phyloP scores from a whole-genome alignment of 2,113 vertebrate genomes.

The Gnathonemus echidnorhynchus region DNA sequence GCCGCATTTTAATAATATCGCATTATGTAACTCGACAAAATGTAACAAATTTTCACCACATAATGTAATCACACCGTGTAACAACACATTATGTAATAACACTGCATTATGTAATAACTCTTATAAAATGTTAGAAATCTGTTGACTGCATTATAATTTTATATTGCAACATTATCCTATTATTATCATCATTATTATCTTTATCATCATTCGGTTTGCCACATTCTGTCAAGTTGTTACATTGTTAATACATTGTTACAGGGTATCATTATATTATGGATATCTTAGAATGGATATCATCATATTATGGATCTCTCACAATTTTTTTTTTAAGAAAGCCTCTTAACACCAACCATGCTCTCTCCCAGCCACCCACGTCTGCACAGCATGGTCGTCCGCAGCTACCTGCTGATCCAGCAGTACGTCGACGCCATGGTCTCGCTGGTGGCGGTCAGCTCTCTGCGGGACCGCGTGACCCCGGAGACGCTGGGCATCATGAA shows the following conservation, averaged over 20 bases:
- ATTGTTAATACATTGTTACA: no score
- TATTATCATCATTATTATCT: neutral
- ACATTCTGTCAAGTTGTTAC: no score
- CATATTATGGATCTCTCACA: neutral
- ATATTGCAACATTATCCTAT: no score
- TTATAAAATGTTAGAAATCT: no score
- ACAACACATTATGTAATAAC: no score
- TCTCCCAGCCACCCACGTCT: conserved; percentile 78
- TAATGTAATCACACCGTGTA: no score
- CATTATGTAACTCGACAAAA: no score
- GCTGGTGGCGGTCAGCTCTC: conserved; percentile 75
- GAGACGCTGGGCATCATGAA: conserved; percentile 92
- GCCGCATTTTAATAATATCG: no score
- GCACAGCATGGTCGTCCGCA: conserved; percentile 96
- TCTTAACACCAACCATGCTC: neutral
- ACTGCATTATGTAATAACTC: no score
- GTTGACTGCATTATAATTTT: no score
- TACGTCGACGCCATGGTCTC: conserved; percentile 95
- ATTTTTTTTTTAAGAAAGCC: neutral
- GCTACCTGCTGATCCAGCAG: conserved; percentile 97
- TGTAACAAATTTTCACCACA: no score
- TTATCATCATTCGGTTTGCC: no score
- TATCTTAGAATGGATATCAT: neutral
- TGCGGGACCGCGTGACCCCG: conserved; percentile 87
- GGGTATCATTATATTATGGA: neutral